Percentiles rank a stretch among this genome's conserved stretches.
Evolutionary conservation across 2,113 vertebrate genomes (phyloP).

Genomic region (Gobiocypris rarus): DNA sequence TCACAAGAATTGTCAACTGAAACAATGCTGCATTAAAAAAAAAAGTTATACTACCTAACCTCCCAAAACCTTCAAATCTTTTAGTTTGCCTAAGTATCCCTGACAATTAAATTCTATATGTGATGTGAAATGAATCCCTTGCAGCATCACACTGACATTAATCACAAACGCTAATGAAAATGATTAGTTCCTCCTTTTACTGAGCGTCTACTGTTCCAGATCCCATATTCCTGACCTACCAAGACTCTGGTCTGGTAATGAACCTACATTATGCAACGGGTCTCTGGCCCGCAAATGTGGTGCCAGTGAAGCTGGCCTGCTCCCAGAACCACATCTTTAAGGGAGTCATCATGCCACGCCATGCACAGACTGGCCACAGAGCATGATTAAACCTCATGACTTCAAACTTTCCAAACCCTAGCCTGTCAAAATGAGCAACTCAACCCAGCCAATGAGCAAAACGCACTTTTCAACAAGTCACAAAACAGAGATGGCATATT

Average conservation of each 20-base stretch:
- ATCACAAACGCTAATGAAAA: slow-evolving; percentile 48
- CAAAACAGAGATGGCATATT: slow-evolving; percentile 36
- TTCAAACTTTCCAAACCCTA: slow-evolving; percentile 66
- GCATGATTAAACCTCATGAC: slow-evolving; percentile 67
- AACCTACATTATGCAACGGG: slow-evolving; percentile 52
- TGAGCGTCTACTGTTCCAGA: slow-evolving; percentile 45
- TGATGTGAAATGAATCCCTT: slow-evolving; percentile 15
- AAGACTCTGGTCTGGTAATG: slow-evolving; percentile 52
- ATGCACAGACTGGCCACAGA: slow-evolving; percentile 58
- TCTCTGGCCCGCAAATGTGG: slow-evolving; percentile 49
- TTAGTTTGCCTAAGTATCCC: slow-evolving; percentile 12
- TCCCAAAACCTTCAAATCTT: neutral
- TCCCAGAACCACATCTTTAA: slow-evolving; percentile 64
- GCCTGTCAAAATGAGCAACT: slow-evolving; percentile 59
- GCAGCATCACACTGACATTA: slow-evolving; percentile 44
- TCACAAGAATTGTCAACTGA: neutral
- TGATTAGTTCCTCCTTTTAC: slow-evolving; percentile 32
- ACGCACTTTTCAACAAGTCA: slow-evolving; percentile 53
- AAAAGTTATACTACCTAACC: neutral
- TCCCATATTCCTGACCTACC: slow-evolving; percentile 47
- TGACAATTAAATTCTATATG: neutral
- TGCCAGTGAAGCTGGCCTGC: slow-evolving; percentile 59
- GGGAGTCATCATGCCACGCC: slow-evolving; percentile 62
- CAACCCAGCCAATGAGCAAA: slow-evolving; percentile 45
- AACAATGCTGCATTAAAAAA: neutral